Base-by-base conservation (phyloP, 2,113 vertebrate genomes). In the Myrmophylax atrothorax region DNA sequence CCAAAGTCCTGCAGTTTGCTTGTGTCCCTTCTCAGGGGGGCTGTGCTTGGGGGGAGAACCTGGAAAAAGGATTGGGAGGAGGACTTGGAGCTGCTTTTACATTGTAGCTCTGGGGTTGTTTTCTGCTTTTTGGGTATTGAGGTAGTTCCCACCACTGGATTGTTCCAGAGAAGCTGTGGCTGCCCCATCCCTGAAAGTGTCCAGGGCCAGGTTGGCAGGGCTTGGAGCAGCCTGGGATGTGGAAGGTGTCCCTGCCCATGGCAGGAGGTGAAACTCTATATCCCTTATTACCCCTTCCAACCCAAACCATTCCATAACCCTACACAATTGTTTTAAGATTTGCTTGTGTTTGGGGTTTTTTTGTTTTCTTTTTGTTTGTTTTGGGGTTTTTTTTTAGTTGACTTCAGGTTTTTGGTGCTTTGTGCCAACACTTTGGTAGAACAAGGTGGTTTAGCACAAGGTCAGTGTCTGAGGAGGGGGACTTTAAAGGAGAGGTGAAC, bases 21-120 rank as follows among this genome's bases (percentile, higher is more conserved):
- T 22, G 2, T 35, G 0, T 5, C 60, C 28, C 8, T 53, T 12
- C 4, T 6, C 24, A 1, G 44, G 14, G 35, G 38, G 47, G 47
- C 49, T 62, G 56, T 1, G 8, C 25, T 44, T 11, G 74, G 13
- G 50, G 58, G 4, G 23, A 24, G n/a, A 37, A 7, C 0, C 2
- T 25, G 29, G 60, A 3, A 18, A 8, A 44, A 33, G 33, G 35
- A 42, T 3, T 2, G 4, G 29, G 42, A 33, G 35, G 37, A 70
- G 62, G 23, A 24, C 9, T 62, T 53, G 2, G 31, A 19, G 6
- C 47, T 50, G 66, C n/a, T 63, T 4, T 1, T 17, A 1, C 1
- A 0, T 47, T 8, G 2, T 0, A 33, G 42, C 53, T 4, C 26
- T 40, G n/a, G 14, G 5, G 3, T 3, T 66, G 20, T 19, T 7